These are phyloP conservation scores for Callitettix versicolor DNA, from an alignment of 1,140 invertebrate species.

Conservation along the genomic window DNA sequence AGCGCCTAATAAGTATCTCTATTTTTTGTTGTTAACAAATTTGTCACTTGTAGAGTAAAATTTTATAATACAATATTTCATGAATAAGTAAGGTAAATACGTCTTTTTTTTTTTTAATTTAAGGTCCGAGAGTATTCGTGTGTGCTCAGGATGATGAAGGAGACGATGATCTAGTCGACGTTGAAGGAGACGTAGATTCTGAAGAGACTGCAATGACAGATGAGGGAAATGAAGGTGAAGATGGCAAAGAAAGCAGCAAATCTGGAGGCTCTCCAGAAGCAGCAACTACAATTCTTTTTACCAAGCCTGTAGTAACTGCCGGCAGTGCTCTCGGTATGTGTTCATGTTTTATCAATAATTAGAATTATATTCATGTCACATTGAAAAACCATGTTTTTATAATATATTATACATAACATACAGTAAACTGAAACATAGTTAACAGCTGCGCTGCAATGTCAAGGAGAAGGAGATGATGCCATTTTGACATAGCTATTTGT, in stretches of 20 bases:
- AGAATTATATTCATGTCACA: too few species aligned
- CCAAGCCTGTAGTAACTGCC: conserved; percentile 58
- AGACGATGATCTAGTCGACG: conserved; percentile 51
- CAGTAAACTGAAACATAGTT: too few species aligned
- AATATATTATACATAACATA: too few species aligned
- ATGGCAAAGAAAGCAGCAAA: conserved; percentile 16
- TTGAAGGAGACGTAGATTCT: conserved; percentile 48
- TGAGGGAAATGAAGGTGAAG: conserved; percentile 19
- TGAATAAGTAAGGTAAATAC: too few species aligned
- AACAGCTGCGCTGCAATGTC: too few species aligned
- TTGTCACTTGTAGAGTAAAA: too few species aligned
- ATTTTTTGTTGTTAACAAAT: conserved; percentile 2
- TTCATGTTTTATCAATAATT: too few species aligned
- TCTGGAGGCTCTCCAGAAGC: conserved; percentile 64
- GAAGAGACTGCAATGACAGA: conserved; percentile 24
- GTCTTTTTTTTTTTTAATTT: too few species aligned
- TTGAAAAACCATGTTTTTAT: too few species aligned
- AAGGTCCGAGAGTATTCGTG: conserved; percentile 47
- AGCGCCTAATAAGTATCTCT: not conserved
- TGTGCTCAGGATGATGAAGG: conserved; percentile 62
- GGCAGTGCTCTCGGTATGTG: conserved; percentile 48
- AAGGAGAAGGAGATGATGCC: too few species aligned
- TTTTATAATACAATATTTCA: too few species aligned
- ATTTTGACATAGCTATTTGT: too few species aligned
- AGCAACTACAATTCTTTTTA: conserved; percentile 86